These are phyloP conservation scores for Vulpes vulpes DNA, from an alignment of 2,113 vertebrate species.

Conservation along the genomic window DNA sequence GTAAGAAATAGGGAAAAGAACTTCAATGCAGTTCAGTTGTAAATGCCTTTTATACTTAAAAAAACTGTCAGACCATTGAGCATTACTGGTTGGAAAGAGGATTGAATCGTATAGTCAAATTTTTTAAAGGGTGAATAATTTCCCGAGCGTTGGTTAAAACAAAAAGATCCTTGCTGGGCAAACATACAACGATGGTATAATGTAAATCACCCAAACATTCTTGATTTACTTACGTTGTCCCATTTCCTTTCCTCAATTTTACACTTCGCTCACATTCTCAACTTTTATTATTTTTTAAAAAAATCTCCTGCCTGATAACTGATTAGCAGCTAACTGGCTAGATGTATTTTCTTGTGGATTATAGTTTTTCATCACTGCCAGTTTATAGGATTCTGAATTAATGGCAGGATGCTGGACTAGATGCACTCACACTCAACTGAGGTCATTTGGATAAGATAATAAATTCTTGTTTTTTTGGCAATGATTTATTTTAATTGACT, in stretches of 20 bases:
- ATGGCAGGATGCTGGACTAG: not conserved
- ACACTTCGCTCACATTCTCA: constrained; percentile 39
- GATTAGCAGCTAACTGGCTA: not conserved
- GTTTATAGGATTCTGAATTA: constrained; percentile 57
- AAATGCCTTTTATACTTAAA: constrained; percentile 82
- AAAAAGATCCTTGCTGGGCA: constrained; percentile 79
- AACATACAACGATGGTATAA: constrained; percentile 72
- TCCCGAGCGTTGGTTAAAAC: constrained; percentile 71
- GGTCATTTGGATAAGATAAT: constrained; percentile 46
- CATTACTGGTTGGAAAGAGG: constrained; percentile 76
- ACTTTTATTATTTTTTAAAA: constrained; percentile 39
- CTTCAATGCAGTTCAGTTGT: constrained; percentile 79
- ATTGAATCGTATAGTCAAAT: constrained; percentile 77
- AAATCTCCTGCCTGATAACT: constrained; percentile 30
- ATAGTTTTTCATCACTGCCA: constrained; percentile 40
- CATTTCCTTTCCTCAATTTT: constrained; percentile 51
- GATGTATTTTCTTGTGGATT: constrained; percentile 54
- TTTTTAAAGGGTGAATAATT: constrained; percentile 80
- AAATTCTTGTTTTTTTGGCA: constrained; percentile 21
- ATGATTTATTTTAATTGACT: constrained; percentile 61
- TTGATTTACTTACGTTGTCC: constrained; percentile 43
- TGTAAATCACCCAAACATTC: constrained; percentile 80
- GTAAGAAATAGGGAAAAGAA: constrained; percentile 77
- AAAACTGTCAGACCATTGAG: constrained; percentile 79
- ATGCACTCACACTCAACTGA: constrained; percentile 4